phyloP scores from a whole-genome alignment of 2,888 invertebrate species.

The Coelopa pilipes region DNA sequence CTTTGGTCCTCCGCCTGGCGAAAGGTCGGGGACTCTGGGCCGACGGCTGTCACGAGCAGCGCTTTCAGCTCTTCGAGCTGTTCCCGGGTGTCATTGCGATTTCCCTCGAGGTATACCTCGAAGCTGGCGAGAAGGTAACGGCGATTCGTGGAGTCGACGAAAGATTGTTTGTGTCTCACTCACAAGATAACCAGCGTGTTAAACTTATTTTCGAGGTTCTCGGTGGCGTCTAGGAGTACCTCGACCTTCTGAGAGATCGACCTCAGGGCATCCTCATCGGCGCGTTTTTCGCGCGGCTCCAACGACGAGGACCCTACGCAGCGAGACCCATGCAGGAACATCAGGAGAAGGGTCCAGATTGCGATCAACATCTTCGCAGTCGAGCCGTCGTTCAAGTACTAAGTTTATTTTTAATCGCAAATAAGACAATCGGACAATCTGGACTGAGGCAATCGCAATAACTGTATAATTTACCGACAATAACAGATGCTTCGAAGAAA shows the following conservation, averaged over 20 bases:
- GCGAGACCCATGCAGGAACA: constrained; percentile 8
- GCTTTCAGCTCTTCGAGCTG: no score
- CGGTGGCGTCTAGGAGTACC: not conserved
- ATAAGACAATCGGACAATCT: not conserved
- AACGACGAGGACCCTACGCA: not conserved
- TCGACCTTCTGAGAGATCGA: not conserved
- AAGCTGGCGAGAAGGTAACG: not conserved
- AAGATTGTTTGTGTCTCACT: not conserved
- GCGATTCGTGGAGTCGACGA: not conserved
- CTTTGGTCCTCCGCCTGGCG: no score
- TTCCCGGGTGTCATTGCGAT: not conserved
- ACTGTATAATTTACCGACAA: not conserved
- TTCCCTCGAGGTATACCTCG: not conserved
- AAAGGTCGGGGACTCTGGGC: no score
- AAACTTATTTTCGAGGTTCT: not conserved
- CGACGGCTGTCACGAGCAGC: no score
- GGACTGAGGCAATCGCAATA: not conserved
- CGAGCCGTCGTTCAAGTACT: not conserved
- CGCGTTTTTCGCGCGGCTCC: not conserved
- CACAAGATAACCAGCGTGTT: not conserved
- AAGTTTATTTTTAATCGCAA: not conserved
- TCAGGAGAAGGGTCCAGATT: not conserved
- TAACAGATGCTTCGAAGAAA: no score
- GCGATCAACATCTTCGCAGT: not conserved
- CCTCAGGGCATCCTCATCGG: not conserved